phyloP scores from a whole-genome alignment of 2,113 vertebrate genomes.

The Colossoma macropomum region DNA sequence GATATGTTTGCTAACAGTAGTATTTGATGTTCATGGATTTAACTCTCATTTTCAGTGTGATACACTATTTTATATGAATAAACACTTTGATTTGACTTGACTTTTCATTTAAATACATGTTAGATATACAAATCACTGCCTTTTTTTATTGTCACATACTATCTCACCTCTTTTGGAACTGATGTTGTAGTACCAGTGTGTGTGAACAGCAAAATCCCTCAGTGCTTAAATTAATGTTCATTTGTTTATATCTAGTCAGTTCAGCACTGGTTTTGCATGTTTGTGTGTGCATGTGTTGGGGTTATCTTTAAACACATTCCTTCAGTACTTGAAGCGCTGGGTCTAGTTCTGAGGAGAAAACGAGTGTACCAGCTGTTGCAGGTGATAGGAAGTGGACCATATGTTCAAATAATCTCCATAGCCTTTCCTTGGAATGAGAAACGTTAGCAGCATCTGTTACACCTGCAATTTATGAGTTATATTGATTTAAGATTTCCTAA shows the following conservation, averaged over 20 bases:
- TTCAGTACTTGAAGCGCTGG: not conserved
- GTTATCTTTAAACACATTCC: not conserved
- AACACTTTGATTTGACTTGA: no score
- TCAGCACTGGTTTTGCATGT: not conserved
- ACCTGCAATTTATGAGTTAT: not conserved
- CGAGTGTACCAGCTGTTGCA: not conserved
- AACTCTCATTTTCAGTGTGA: no score
- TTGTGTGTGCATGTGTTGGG: not conserved
- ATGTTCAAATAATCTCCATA: not conserved
- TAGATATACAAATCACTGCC: no score
- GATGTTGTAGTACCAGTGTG: no score
- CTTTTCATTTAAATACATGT: no score
- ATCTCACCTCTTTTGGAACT: no score
- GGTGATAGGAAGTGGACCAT: slow-evolving; percentile 4
- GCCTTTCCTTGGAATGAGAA: not conserved
- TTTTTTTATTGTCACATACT: no score
- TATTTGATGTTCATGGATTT: no score
- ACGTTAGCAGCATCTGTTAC: not conserved
- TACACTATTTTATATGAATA: no score
- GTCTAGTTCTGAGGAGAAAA: not conserved
- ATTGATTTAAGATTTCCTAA: not conserved
- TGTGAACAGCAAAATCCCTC: no score
- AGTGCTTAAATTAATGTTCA: not conserved
- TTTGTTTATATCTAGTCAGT: not conserved
- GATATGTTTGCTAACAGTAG: no score